Base-by-base conservation (phyloP, 2,888 invertebrate genomes). In the Drosophila neonasuta region DNA sequence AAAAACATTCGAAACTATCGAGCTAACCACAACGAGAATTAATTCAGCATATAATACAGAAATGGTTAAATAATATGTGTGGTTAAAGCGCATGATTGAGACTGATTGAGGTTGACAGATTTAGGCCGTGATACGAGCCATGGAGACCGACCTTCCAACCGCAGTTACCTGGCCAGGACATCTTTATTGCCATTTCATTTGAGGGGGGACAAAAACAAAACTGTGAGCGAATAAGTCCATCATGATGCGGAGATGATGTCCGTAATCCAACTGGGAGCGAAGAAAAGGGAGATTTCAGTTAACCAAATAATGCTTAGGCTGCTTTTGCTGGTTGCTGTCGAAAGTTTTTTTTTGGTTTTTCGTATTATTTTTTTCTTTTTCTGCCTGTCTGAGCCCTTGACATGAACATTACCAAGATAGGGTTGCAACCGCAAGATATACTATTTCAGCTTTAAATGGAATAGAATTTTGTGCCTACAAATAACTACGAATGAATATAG, bases 21-120 rank as follows among this genome's bases (percentile, higher is more conserved):
- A 24, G 9, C 8, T 2, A 15, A 39, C 9, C 52, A 32, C 41
- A 41, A 17, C 17, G 30, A 17, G 30, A 42, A 3, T n/a, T n/a
- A 20, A 45, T 45, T 45, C 20, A 20, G 30, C 42, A 34, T 55
- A 34, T 45, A 36, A 55, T 55, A 20, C 45, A 10, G 10, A 36
- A 45, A 34, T 34, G 45, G 45, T 45, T 55, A 20, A 36, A 46
- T 46, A 13, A 44, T 30, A 30, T 15, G 13, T 13, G 3, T n/a
- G 24, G 13, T 55, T 45, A 36, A 17, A n/a, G 11, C 29, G 46
- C 36, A 29, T 39, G 48, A 57, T 48, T 48, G 39, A 57, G 48
- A 29, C 48, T 57, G 57, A 48, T 57, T 57, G 57, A 48, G 48
- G 57, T 42, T 57, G 57, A 55, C 57, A 57, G 36, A 39, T 45